Conservation (phyloP, 1,140 invertebrate species). For the Bombus cullumanus region DNA sequence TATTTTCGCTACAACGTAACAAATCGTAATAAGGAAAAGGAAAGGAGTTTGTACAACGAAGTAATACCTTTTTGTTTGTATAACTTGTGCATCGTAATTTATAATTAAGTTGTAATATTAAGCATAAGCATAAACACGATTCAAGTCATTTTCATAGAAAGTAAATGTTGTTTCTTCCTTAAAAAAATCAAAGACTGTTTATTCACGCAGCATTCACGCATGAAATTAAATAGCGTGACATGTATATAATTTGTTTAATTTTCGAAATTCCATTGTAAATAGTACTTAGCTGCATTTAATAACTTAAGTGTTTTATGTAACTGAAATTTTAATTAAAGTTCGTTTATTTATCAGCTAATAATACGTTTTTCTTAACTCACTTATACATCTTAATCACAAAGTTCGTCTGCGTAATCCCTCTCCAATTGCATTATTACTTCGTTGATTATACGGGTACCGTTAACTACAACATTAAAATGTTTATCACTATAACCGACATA, state of each 20-base stretch:
- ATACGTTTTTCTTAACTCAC: neutral
- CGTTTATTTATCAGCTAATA: conserved; percentile 54
- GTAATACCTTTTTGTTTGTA: neutral
- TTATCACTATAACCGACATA: neutral
- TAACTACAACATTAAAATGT: conserved; percentile 45
- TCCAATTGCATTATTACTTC: conserved; percentile 48
- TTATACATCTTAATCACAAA: conserved; percentile 44
- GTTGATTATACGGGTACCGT: conserved; percentile 29
- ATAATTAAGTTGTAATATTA: neutral
- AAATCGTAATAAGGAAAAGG: neutral
- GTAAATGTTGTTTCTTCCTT: neutral
- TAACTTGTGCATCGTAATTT: conserved; percentile 12
- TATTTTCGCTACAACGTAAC: neutral
- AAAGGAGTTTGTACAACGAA: conserved; percentile 20
- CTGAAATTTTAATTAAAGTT: neutral
- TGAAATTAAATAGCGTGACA: conserved; percentile 6
- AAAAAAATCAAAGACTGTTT: neutral
- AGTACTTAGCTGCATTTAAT: conserved; percentile 20
- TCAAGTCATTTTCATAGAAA: neutral
- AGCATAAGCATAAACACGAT: neutral
- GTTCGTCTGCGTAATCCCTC: conserved; percentile 32
- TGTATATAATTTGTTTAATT: conserved; percentile 21
- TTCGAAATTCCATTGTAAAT: conserved; percentile 51
- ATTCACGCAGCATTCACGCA: neutral
- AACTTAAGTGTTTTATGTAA: conserved; percentile 36